Evolutionary conservation across 2,888 invertebrate genomes (phyloP), one percentile per base, ranked within the genome.

Genomic region (Muschampia plurimacula): DNA sequence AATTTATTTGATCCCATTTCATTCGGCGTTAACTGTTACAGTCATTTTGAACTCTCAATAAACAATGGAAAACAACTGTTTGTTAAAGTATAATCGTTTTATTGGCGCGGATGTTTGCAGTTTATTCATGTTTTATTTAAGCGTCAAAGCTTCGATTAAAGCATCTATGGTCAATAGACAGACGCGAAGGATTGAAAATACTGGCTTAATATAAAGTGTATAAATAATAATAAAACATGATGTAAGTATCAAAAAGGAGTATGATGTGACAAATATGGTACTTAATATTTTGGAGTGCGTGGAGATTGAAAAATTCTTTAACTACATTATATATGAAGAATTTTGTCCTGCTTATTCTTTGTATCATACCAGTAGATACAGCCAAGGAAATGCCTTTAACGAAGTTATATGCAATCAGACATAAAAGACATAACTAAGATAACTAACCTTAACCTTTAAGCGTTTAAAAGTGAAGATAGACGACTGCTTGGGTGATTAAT

Each of bases 61-160:
- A 57, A 57, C 55, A 39, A 57, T 57, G 39, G 52, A 32, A 66
- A 22, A 41, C 67, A 66, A 66, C 67, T 67, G 67, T 66, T 66
- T 66, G 66, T 55, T 55, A 66, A 66, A 67, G 28, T 28, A 67
- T 57, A 41, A 67, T 67, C 39, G 57, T 67, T 39, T 39, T 55
- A 41, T 62, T 39, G 55, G 36, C 32, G 15, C 62, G 62, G 39
- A 41, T 39, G 62, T 62, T 62, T 41, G 39, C 39, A 62, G 39
- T 41, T 65, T 64, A 64, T 32, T 32, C 44, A 36, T 55, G 15
- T 65, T 44, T 62, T 22, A 63, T 60, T 41, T 46, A 13, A 39
- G 39, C 22, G 12, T 52, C 49, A 13, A 32, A 22, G 9, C 22
- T 59, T 32, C 57, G 57, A 57, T 15, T 57, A 57, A 49, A 49